phyloP scores from a whole-genome alignment of 2,888 invertebrate species.

The Cephus nigrinus region DNA sequence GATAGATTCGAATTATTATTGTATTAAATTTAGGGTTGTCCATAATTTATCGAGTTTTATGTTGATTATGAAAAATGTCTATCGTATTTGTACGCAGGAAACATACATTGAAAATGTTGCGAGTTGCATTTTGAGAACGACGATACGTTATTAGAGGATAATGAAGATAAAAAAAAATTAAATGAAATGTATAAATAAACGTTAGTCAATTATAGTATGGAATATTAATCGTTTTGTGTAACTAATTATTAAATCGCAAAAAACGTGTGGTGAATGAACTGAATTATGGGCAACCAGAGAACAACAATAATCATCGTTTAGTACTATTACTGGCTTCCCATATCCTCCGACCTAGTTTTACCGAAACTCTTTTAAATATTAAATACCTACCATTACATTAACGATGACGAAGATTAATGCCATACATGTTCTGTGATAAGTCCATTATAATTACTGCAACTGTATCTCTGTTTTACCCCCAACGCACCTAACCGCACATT shows the following conservation, averaged over 20 bases:
- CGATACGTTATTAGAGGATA: slow-evolving; percentile 17
- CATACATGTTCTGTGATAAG: slow-evolving; percentile 68
- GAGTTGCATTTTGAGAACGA: slow-evolving; percentile 18
- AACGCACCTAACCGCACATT: slow-evolving; percentile 13
- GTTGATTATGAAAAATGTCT: slow-evolving; percentile 31
- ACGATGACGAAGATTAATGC: slow-evolving; percentile 65
- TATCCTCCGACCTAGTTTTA: slow-evolving; percentile 63
- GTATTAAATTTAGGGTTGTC: slow-evolving; percentile 61
- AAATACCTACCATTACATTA: slow-evolving; percentile 56
- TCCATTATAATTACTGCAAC: slow-evolving; percentile 66
- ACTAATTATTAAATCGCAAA: slow-evolving; percentile 48
- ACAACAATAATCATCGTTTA: slow-evolving; percentile 57
- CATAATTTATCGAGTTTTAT: slow-evolving; percentile 56
- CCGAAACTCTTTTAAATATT: slow-evolving; percentile 54
- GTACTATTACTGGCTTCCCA: slow-evolving; percentile 64
- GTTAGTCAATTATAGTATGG: slow-evolving; percentile 62
- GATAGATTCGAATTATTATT: slow-evolving; percentile 47
- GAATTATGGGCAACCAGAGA: slow-evolving; percentile 64
- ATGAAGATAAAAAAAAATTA: slow-evolving; percentile 30
- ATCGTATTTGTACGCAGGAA: slow-evolving; percentile 28
- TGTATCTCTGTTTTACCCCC: slow-evolving; percentile 51
- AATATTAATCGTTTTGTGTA: slow-evolving; percentile 58
- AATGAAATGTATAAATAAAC: slow-evolving; percentile 56
- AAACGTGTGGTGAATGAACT: slow-evolving; percentile 36
- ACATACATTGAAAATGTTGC: slow-evolving; percentile 28